phyloP scores from a whole-genome alignment of 2,113 vertebrate species.

The Lethenteron reissneri region DNA sequence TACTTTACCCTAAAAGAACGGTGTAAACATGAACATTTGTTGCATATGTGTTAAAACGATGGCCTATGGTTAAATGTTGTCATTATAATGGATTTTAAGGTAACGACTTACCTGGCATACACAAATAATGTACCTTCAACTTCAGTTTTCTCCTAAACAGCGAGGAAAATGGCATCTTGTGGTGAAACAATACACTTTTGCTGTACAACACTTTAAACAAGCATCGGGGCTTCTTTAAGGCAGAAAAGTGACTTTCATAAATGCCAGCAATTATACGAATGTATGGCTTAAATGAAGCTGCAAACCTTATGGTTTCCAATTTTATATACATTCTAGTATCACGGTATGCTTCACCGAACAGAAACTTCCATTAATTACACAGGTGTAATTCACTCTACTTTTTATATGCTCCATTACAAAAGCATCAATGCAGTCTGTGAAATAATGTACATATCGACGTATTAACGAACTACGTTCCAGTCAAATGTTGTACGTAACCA shows the following conservation, averaged over 20 bases:
- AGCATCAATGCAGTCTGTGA: too few species aligned
- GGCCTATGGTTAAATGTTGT: constrained; percentile 1
- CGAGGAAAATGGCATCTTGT: constrained; percentile 8
- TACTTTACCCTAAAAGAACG: background rate
- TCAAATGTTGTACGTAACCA: too few species aligned
- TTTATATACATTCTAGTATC: too few species aligned
- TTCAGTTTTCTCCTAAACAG: constrained; percentile 72
- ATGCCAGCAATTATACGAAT: background rate
- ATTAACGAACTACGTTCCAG: too few species aligned
- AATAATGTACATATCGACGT: too few species aligned
- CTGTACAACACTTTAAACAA: background rate
- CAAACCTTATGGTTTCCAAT: background rate
- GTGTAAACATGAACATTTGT: background rate
- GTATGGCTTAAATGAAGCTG: background rate
- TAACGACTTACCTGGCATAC: constrained; percentile 49
- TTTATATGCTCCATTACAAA: too few species aligned
- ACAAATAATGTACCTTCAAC: constrained; percentile 94
- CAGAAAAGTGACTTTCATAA: background rate
- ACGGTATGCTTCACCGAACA: background rate
- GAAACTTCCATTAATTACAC: too few species aligned
- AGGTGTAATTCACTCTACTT: too few species aligned
- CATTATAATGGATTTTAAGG: too few species aligned
- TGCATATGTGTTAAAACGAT: constrained; percentile 10
- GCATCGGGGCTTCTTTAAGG: background rate
- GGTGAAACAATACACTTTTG: too few species aligned